Percentiles rank a stretch among this genome's conserved stretches.
Evolutionary conservation across 2,888 invertebrate genomes (phyloP).

Genomic region (Agonopterix subpropinquella): DNA sequence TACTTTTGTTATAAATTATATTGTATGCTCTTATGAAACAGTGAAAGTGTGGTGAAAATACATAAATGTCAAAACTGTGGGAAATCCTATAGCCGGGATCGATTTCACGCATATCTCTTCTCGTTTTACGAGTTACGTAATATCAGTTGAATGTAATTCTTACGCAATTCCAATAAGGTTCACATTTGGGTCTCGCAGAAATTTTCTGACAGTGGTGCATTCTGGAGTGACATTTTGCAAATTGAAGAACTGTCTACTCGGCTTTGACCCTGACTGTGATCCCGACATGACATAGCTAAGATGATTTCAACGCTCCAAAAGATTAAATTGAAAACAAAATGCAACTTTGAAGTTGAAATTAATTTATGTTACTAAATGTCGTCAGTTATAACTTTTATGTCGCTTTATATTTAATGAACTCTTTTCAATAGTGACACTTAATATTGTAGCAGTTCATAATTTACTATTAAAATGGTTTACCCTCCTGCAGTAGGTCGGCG

Average conservation of each 20-base stretch:
- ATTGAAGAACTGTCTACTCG: conserved; percentile 27
- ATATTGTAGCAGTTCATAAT: too few relatives aligned
- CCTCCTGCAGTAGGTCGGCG: not conserved
- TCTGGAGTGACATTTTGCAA: conserved; percentile 22
- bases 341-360: too few relatives aligned
- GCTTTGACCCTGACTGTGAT: conserved; percentile 8
- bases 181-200: not conserved
- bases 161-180: conserved; percentile 16
- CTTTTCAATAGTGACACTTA: too few relatives aligned
- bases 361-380: too few relatives aligned
- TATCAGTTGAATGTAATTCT: conserved; percentile 15
- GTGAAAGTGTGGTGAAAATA: conserved; percentile 21
- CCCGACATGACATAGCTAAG: conserved; percentile 4
- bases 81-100: conserved; percentile 18
- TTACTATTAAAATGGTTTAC: too few relatives aligned
- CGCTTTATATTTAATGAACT: too few relatives aligned
- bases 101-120: conserved; percentile 29
- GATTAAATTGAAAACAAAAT: too few relatives aligned
- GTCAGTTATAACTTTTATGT: too few relatives aligned
- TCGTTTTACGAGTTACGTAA: conserved; percentile 10
- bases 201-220: too few relatives aligned
- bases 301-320: too few relatives aligned
- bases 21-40: conserved; percentile 5
- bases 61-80: conserved; percentile 20
- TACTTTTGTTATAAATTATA: not conserved